These are phyloP conservation scores for Dorcus hopei DNA, from an alignment of 2,888 invertebrate species.

Conservation along the genomic window DNA sequence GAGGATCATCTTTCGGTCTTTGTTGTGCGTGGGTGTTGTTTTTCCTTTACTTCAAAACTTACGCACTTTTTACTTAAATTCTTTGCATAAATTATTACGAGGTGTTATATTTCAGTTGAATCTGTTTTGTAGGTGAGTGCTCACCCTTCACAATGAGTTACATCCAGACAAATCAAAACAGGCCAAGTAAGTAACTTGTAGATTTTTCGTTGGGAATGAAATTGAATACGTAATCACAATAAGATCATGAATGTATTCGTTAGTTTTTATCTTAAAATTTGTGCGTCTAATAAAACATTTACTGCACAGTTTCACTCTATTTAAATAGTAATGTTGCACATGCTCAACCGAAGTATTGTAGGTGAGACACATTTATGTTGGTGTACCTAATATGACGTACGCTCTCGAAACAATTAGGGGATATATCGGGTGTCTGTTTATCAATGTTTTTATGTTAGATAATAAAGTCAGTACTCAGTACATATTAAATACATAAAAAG, in stretches of 20 bases:
- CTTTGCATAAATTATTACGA: neutral
- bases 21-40: constrained; percentile 39
- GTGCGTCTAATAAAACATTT: constrained; percentile 1
- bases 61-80: neutral
- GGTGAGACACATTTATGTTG: neutral
- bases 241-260: too few species aligned
- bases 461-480: too few species aligned
- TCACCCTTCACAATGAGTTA: constrained; percentile 77
- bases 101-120: neutral
- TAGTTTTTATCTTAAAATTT: constrained; percentile 17
- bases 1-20: constrained; percentile 34
- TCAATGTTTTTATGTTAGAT: too few species aligned
- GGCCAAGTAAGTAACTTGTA: constrained; percentile 69
- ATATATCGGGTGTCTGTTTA: too few species aligned
- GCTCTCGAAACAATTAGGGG: too few species aligned
- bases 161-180: constrained; percentile 76
- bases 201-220: too few species aligned
- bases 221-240: too few species aligned
- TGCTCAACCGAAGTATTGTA: too few species aligned
- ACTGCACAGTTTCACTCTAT: neutral
- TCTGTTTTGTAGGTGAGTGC: constrained; percentile 38
- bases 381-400: neutral
- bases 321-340: neutral
- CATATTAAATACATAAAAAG: too few species aligned
- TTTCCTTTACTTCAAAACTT: neutral